phyloP scores from a whole-genome alignment of 2,797 vertebrate species.

The Eulemur coronatus region DNA sequence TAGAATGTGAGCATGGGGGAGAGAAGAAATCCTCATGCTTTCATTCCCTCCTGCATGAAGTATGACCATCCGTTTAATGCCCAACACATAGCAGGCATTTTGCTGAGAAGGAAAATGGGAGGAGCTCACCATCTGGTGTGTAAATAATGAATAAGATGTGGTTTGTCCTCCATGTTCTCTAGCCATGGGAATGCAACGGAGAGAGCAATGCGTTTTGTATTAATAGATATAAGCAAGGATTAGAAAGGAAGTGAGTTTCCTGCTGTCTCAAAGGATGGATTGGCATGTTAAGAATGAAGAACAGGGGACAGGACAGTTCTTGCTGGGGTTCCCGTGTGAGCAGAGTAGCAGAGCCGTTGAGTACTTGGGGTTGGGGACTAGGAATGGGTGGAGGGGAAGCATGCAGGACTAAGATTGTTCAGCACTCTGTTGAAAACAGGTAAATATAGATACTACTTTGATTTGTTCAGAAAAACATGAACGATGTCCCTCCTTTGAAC shows the following conservation, averaged over 20 bases:
- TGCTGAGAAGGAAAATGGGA: not conserved
- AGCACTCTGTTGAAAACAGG: not conserved
- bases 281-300: not conserved
- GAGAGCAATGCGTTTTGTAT: not conserved
- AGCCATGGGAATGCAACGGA: not conserved
- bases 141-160: not conserved
- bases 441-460: not conserved
- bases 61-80: not conserved
- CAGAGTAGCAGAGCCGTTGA: not conserved
- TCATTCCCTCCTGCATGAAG: not conserved
- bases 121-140: not conserved
- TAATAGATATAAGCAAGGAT: not conserved
- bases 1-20: not conserved
- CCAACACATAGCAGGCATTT: not conserved
- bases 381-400: not conserved
- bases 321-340: not conserved
- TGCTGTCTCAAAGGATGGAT: not conserved
- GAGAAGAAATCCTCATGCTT: not conserved
- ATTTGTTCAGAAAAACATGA: not conserved
- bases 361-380: not conserved
- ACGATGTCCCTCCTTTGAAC: not conserved
- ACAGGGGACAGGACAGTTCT: not conserved
- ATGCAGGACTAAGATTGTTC: not conserved
- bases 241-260: not conserved
- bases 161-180: not conserved